Evolutionary conservation across 1,140 invertebrate genomes (phyloP), one percentile per base, ranked within the genome.

Genomic region (Ceratosolen fusciceps): DNA sequence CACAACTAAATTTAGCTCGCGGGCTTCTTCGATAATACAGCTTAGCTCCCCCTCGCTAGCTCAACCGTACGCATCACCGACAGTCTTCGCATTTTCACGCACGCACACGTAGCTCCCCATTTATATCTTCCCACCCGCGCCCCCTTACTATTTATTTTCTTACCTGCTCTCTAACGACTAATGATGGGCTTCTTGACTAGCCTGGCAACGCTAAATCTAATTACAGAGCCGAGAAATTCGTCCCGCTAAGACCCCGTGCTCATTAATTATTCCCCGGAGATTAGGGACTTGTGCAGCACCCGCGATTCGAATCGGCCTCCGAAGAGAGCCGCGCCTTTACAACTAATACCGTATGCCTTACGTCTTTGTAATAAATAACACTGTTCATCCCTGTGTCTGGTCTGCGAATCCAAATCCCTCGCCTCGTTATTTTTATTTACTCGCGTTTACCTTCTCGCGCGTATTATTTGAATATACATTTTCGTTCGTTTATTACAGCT

Each of bases 261-360:
- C 16, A 16, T 19, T 34, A 37, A 37, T 47, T 49, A 70, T 70
- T 24, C 43, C 29, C 12, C 7, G 39, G n/a, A 31, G 49, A 29
- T n/a, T n/a, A n/a, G n/a, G n/a, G n/a, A n/a, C n/a, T n/a, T n/a
- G n/a, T 75, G 60, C 58, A 54, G 8, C 56, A 54, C 72, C n/a
- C 29, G 77, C 71, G 37, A 79, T n/a, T n/a, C n/a, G n/a, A 74
- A 74, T 79, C 70, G 72, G n/a, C n/a, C n/a, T n/a, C n/a, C n/a
- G n/a, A 47, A 70, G 74, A 74, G 74, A 79, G 71, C 78, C 74
- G 62, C 58, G 77, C 76, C 14, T 79, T 73, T 73, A 54, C 31
- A 19, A 67, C 29, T 79, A 79, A 29, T 60, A 58, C 47, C 21
- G 67, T 72, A 47, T 72, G n/a, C n/a, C n/a, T n/a, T n/a, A n/a